phyloP scores from a whole-genome alignment of 2,797 vertebrate species.

The Synaphobranchus kaupii region DNA sequence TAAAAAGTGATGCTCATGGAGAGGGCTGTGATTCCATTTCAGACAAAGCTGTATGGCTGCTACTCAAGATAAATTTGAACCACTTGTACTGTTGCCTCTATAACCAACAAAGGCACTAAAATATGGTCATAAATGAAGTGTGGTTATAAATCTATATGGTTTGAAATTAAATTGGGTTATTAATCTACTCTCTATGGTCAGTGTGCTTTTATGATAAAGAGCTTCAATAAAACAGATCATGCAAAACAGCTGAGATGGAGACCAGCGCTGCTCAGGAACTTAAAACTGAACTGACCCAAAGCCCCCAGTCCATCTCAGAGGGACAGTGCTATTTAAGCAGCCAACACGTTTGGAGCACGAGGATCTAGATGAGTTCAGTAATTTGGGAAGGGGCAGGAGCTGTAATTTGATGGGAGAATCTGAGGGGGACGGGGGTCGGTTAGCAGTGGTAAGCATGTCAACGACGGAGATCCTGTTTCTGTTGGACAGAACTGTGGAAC shows the following conservation, averaged over 20 bases:
- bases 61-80: not conserved
- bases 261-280: not conserved
- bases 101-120: not conserved
- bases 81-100: not conserved
- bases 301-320: not conserved
- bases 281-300: not conserved
- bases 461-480: constrained; percentile 59
- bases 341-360: no score
- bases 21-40: not conserved
- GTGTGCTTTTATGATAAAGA: not conserved
- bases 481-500: constrained; percentile 69
- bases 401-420: not conserved
- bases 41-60: not conserved
- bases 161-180: not conserved
- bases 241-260: not conserved
- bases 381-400: not conserved
- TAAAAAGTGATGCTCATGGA: no score
- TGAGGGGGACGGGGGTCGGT: not conserved
- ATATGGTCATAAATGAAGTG: not conserved
- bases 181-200: not conserved
- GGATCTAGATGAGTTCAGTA: no score
- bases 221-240: not conserved
- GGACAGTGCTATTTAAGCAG: no score
- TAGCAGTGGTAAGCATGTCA: not conserved
- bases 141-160: not conserved